Base-by-base conservation (phyloP, 1,140 invertebrate genomes). In the Nixonia krombeini region DNA sequence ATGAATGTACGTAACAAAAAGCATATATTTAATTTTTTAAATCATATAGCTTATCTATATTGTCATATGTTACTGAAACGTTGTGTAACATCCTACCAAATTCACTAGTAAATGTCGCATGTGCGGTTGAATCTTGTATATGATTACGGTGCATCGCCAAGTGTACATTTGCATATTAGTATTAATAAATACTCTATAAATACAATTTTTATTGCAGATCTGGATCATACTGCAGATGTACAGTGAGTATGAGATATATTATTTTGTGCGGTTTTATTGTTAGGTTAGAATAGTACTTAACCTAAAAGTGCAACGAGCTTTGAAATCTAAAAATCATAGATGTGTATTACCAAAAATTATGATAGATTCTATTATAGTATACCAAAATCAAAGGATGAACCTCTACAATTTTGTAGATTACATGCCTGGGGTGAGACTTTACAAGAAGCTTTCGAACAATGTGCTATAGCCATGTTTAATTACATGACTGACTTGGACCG, bases 181-280 rank as follows among this genome's bases (percentile, higher is more conserved):
- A 1, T 10, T 6, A 26, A 8, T 15, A 16, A 23, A 42, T 28
- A 55, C 70, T 57, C 52, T 61, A 23, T 59, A 49, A 44, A 64
- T 61, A 73, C 37, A 52, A 49, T 71, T 74, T 55, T 74, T 76
- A 71, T 91, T 91, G 55, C 86, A 97, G 95, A 98, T 90, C 87
- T 99, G 73, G 97, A 99, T 78, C 96, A 99, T 76, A 96, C 97
- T 18, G 96, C 97, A 2, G 97, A 99, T 87, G 94, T 99, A 16
- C 97, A 99, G 94, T 96, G 88, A 94, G 94, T 91, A 73, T 37
- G 13, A 29, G 6, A n/a, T 42, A 40, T 33, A 28, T 67, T 53
- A 51, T 46, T 47, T 59, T 26, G 16, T 17, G 13, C n/a, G 1
- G 29, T 59, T 58, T 69, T n/a, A n/a, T n/a, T n/a, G n/a, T 18